Conservation (phyloP, 2,113 vertebrate genomes). For the Triplophysa siluroides region DNA sequence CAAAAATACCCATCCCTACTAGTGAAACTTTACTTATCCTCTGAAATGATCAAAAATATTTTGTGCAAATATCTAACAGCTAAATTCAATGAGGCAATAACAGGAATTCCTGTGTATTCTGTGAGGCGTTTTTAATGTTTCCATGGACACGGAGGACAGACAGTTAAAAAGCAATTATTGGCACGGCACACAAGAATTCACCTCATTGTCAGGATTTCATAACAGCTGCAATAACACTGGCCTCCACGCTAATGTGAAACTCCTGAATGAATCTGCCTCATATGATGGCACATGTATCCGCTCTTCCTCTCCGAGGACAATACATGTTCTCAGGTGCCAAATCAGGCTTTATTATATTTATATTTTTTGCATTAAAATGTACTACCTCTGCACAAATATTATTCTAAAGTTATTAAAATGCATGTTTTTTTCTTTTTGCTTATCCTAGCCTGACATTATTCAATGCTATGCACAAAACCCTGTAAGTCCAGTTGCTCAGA, state of each 20-base stretch:
- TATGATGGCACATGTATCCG: constrained; percentile 17
- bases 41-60: constrained; percentile 44
- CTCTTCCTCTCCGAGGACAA: constrained; percentile 34
- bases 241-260: constrained; percentile 78
- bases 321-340: background rate
- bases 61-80: constrained; percentile 58
- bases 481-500: constrained; percentile 16
- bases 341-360: constrained; percentile 17
- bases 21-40: constrained; percentile 26
- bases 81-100: constrained; percentile 70
- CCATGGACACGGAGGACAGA: constrained; percentile 87
- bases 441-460: background rate
- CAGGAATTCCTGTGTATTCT: constrained; percentile 83
- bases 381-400: background rate
- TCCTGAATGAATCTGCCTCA: constrained; percentile 77
- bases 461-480: constrained; percentile 5
- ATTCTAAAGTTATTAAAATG: background rate
- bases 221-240: constrained; percentile 87
- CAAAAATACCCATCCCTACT: background rate
- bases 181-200: constrained; percentile 78
- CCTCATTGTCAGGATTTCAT: constrained; percentile 85
- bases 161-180: constrained; percentile 84
- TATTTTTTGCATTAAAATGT: background rate
- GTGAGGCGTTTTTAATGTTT: constrained; percentile 77
- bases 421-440: background rate